These are phyloP conservation scores for Nothobranchius furzeri DNA, from an alignment of 2,113 vertebrate genomes.

Conservation along the genomic window DNA sequence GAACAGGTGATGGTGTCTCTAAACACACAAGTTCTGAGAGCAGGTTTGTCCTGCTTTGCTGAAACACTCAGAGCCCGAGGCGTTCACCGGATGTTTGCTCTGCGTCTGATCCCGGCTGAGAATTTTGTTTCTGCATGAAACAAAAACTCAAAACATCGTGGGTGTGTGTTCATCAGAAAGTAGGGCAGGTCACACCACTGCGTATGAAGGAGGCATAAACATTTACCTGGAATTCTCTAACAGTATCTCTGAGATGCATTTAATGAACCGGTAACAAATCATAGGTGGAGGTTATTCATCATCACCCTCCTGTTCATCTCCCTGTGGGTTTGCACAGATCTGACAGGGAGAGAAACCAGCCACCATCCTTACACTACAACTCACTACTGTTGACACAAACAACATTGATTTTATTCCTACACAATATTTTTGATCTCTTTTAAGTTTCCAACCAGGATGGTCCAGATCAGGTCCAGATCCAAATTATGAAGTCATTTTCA, in stretches of 20 bases:
- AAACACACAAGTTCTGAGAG: conserved; percentile 13
- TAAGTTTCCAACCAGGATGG: too few relatives aligned
- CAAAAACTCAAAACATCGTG: conserved; percentile 12
- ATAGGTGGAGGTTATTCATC: neutral
- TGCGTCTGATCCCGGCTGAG: conserved; percentile 10
- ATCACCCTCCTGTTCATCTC: neutral
- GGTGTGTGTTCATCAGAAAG: neutral
- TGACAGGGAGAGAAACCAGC: conserved; percentile 27
- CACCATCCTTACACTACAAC: conserved; percentile 4
- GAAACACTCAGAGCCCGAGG: conserved; percentile 5
- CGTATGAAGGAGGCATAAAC: neutral
- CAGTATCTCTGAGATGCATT: neutral
- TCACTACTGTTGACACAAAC: neutral
- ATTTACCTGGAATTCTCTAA: neutral
- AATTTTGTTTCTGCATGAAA: neutral
- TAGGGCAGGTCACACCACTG: neutral
- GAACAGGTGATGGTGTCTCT: neutral
- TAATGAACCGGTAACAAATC: neutral
- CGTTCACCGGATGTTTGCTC: conserved; percentile 9
- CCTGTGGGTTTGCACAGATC: conserved; percentile 10
- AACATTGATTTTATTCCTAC: too few relatives aligned
- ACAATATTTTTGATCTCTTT: too few relatives aligned
- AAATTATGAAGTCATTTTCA: too few relatives aligned
- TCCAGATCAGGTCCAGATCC: too few relatives aligned
- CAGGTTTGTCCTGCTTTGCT: conserved; percentile 55